These are phyloP conservation scores for Ceraclea dissimilis DNA, from an alignment of 2,888 invertebrate species.

Conservation along the genomic window DNA sequence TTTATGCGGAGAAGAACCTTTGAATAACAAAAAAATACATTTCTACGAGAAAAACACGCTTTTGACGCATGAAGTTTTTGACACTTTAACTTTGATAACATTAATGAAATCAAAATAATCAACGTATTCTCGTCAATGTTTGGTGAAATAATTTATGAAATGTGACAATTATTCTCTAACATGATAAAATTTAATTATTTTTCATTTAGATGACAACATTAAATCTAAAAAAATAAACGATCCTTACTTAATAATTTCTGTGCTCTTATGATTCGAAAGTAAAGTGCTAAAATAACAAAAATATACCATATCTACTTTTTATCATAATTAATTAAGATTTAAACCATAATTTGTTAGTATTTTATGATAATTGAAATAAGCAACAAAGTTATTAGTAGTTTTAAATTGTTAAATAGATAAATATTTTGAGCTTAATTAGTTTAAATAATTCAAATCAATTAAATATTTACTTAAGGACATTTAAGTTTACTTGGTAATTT, in stretches of 20 bases:
- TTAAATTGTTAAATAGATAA: not conserved
- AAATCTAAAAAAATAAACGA: too few relatives aligned
- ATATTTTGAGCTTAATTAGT: not conserved
- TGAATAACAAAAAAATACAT: not conserved
- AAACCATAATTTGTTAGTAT: too few relatives aligned
- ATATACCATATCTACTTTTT: too few relatives aligned
- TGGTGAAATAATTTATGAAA: too few relatives aligned
- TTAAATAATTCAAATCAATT: not conserved
- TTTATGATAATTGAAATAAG: not conserved
- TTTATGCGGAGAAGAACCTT: not conserved
- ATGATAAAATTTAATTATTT: too few relatives aligned
- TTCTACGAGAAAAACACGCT: not conserved
- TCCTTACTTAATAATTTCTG: not conserved
- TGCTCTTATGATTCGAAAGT: not conserved
- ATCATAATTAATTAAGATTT: too few relatives aligned
- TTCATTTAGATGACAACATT: too few relatives aligned
- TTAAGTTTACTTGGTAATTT: not conserved
- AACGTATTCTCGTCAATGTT: not conserved
- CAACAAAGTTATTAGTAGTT: too few relatives aligned
- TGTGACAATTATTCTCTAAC: too few relatives aligned
- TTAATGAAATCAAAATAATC: too few relatives aligned
- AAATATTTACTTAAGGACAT: not conserved
- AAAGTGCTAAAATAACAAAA: too few relatives aligned
- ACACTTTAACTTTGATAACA: not conserved
- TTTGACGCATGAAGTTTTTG: conserved; percentile 4